Percentiles rank a stretch among this genome's conserved stretches.
These are phyloP conservation scores for Otolemur garnettii DNA, from an alignment of 2,113 vertebrate genomes.

Conservation along the genomic window DNA sequence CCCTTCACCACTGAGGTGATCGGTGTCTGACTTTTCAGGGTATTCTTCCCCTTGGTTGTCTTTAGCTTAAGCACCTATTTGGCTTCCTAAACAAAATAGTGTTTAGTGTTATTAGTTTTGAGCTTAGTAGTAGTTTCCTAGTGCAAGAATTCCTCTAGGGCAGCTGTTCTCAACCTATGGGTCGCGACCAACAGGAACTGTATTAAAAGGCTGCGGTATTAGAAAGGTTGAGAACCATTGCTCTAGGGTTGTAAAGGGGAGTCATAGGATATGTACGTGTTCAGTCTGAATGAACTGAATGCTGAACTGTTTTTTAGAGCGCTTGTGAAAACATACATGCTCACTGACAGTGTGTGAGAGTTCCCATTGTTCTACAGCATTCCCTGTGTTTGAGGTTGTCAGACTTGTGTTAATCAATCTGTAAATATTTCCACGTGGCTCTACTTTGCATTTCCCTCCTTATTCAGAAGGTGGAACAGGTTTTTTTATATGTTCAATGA, in stretches of 20 bases:
- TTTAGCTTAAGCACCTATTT: background rate
- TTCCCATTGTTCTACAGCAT: background rate
- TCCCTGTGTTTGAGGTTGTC: background rate
- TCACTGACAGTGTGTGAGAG: background rate
- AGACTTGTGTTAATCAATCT: background rate
- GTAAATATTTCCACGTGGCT: background rate
- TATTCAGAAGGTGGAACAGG: background rate
- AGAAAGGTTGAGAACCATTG: too few relatives aligned
- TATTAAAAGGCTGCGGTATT: too few relatives aligned
- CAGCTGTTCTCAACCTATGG: background rate
- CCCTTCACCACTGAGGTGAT: background rate
- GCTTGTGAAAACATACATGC: background rate
- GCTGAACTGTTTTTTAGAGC: background rate
- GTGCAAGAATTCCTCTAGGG: background rate
- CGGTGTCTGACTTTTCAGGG: background rate
- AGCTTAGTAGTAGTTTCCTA: background rate
- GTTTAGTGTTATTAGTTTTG: background rate
- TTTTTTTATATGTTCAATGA: background rate
- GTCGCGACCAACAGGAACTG: too few relatives aligned
- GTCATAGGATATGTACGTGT: background rate
- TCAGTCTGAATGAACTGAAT: background rate
- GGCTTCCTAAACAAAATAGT: background rate
- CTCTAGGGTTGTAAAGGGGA: too few relatives aligned
- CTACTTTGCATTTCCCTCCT: conserved; percentile 21
- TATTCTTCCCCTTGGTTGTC: background rate